Base-by-base conservation (phyloP, 2,888 invertebrate species). In the Mechanitis mazaeus region DNA sequence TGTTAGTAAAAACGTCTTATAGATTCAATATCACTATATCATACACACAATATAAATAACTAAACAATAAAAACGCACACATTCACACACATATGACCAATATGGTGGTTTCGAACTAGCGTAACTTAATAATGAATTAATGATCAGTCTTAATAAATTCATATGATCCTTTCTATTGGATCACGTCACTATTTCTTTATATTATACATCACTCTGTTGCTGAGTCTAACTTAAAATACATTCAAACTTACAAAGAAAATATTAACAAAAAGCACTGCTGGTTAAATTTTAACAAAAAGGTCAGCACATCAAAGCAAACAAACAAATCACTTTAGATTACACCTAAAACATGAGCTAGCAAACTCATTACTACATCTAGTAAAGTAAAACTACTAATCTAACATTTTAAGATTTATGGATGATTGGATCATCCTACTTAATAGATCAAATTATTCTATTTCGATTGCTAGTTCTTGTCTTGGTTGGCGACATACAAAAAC, bases 71-170 rank as follows among this genome's bases (percentile, higher is more conserved):
- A 78, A 81, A 77, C 62, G 76, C 74, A 78, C 76, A 68, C 74
- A 77, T 75, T 77, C 79, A 77, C 79, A 77, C 76, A 73, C 77
- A 67, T 71, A 78, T 76, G 81, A 83, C 79, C 74, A 80, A 75
- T 75, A 84, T 78, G 80, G 83, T 86, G 85, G 83, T 79, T 20
- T 84, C 78, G 76, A 85, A 81, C 86, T 86, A 86, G 84, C 83
- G 74, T 84, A 87, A 87, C 86, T 87, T 86, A 87, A 82, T 76
- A 85, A 87, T 87, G 88, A 85, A 83, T 82, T 85, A 87, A 85
- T 85, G 87, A 88, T 89, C 89, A 89, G 89, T 89, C 89, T 89
- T 89, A 82, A 85, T 82, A 76, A 84, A 84, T 80, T 78, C 77
- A 77, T 76, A 77, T 78, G 81, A 78, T 74, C 80, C 75, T 65